Base-by-base conservation (phyloP, 2,888 invertebrate genomes). In the Yponomeuta sedellus region DNA sequence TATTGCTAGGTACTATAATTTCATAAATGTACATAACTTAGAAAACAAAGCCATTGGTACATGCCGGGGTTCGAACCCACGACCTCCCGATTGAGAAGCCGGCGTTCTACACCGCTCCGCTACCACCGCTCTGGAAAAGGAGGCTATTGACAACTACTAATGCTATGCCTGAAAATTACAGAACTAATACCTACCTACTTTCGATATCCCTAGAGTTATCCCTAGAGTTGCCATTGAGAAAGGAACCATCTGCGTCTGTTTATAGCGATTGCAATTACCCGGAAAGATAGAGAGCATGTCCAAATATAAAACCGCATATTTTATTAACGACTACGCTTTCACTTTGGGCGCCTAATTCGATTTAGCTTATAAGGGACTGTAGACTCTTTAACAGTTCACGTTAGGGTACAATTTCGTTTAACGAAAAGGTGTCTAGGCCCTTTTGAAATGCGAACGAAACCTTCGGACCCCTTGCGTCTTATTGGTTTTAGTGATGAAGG, bases 401-500 rank as follows among this genome's bases (percentile, higher is more conserved):
- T 78, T 81, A 71, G 71, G 79, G 73, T 62, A 62, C 72, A 69
- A 75, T 69, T 81, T 39, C 67, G 57, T 72, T 72, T 70, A 58
- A 61, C 20, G 28, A 65, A 64, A 67, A 66, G 69, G 72, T 68
- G 75, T 71, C 77, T 87, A 86, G 81, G 86, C 81, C 87, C 83
- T 88, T 86, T 77, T 80, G 75, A 65, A 71, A 73, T 71, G 77
- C 71, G 73, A 71, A 71, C 71, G 75, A 75, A 77, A 73, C 73
- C 75, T 77, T 74, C 70, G 79, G 83, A 86, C 85, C 34, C 61
- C 88, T 85, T 81, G 82, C 83, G 77, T 86, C 86, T 89, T 87
- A 91, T 91, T 91, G 90, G 90, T 85, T 88, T 89, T 85, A 78
- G 77, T 79, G 73, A 74, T 72, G 79, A 79, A 85, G 90, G 88